Base-by-base conservation (phyloP, 2,888 invertebrate genomes). In the Gibbula magus region DNA sequence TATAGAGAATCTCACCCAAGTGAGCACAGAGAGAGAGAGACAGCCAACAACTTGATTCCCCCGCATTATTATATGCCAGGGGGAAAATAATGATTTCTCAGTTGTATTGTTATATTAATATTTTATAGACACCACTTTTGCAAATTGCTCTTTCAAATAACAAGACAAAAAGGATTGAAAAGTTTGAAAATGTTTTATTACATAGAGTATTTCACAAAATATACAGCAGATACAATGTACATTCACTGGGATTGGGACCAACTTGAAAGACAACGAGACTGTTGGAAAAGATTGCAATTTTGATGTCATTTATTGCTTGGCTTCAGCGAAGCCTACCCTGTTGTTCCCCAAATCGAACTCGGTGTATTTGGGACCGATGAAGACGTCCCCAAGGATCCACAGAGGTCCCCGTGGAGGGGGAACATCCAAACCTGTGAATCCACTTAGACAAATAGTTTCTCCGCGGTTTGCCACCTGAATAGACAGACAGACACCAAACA, bases 361-460 rank as follows among this genome's bases (percentile, higher is more conserved):
- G 0, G 99, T 97, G 94, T 99, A 99, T 94, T 95, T 99, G 91
- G 95, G 96, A 83, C 98, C 98, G 93, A 99, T 97, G 94, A 99
- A 99, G 85, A 99, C 97, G 94, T 99, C 99, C 80, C 99, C 99
- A 83, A 99, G 94, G 93, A 99, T 99, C 99, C 99, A 99, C 86
- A 99, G 94, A 20, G 98, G 98, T 13, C 98, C 99, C 92, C 96
- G 95, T 84, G 98, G 98, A 90, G 97, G 95, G 80, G 98, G 98
- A 91, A 99, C 96, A 93, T 99, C 99, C 90, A 99, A 95, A 77
- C 98, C 98, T 96, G 98, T 96, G 94, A 99, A 99, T 78, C 99
- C 99, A 87, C 97, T 98, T 87, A 99, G 94, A 91, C 99, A 99
- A 84, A 97, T 94, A 4, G 96, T 96, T 93, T 97, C 95, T 82